Evolutionary conservation across 1,140 invertebrate genomes (phyloP).

Genomic region (Drosophila oshimai): DNA sequence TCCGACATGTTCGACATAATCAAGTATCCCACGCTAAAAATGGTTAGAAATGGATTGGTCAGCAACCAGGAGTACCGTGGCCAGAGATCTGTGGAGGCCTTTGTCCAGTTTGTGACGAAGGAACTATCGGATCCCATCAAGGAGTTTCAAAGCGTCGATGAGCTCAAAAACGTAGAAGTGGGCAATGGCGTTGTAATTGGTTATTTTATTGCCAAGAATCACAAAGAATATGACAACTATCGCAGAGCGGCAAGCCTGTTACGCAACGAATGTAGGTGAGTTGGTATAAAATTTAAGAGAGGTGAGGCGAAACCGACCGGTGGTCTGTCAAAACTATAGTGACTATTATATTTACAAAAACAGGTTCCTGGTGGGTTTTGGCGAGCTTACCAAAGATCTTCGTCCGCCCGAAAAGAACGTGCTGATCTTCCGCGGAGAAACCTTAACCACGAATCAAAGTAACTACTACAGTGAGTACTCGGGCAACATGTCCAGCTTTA

Average conservation of each 20-base stretch:
- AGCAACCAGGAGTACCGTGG: conserved; percentile 97
- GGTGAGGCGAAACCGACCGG: too few species aligned
- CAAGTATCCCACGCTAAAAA: conserved; percentile 99
- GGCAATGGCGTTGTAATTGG: conserved; percentile 95
- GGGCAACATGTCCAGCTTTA: conserved; percentile 9
- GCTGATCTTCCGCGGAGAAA: conserved; percentile 11
- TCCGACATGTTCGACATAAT: conserved; percentile 94
- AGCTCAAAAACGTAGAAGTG: conserved; percentile 89
- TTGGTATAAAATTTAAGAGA: not conserved
- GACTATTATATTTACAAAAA: too few species aligned
- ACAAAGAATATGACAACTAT: conserved; percentile 90
- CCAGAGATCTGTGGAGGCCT: conserved; percentile 87
- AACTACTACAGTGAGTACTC: conserved; percentile 12
- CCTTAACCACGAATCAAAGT: not conserved
- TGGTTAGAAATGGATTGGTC: conserved; percentile 95
- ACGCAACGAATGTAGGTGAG: conserved; percentile 92
- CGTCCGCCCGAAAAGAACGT: not conserved
- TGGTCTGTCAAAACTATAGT: too few species aligned
- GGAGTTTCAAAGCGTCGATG: conserved; percentile 88
- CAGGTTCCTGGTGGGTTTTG: conserved; percentile 94
- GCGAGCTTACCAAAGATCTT: conserved; percentile 85
- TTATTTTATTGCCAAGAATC: conserved; percentile 92
- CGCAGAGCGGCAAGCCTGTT: conserved; percentile 91
- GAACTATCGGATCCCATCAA: conserved; percentile 95
- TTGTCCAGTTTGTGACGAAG: conserved; percentile 92